phyloP scores from a whole-genome alignment of 2,888 invertebrate species.

The Kryphioiulus occultus region DNA sequence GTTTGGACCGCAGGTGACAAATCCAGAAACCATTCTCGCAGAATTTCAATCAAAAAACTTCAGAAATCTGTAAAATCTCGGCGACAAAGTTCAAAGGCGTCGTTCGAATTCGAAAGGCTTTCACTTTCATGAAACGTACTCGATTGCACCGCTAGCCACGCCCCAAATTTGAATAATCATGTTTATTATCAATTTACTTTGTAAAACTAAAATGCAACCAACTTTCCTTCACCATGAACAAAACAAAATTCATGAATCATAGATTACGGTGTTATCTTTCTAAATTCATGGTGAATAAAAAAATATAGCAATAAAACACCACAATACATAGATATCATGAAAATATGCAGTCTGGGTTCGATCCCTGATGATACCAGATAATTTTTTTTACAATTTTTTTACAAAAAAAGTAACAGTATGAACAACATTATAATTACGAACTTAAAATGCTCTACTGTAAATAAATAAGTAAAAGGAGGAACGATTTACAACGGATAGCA shows the following conservation, averaged over 20 bases:
- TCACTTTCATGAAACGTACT: neutral
- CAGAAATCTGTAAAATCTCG: neutral
- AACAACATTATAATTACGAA: too few species aligned
- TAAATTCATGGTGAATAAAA: too few species aligned
- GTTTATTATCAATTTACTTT: too few species aligned
- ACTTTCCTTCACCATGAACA: too few species aligned
- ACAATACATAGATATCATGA: too few species aligned
- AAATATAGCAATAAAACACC: too few species aligned
- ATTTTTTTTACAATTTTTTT: neutral
- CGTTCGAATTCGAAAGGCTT: neutral
- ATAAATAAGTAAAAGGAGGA: neutral
- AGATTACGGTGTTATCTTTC: too few species aligned
- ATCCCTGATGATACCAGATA: neutral
- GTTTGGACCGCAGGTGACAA: constrained; percentile 93
- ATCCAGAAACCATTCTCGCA: constrained; percentile 67
- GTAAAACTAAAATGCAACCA: too few species aligned
- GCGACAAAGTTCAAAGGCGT: neutral
- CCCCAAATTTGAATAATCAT: neutral
- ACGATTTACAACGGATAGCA: neutral
- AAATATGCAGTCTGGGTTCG: neutral
- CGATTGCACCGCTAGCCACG: neutral
- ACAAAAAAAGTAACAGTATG: too few species aligned
- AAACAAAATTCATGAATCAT: too few species aligned
- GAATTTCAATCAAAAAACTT: constrained; percentile 41
- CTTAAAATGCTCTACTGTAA: too few species aligned